These are phyloP conservation scores for Drosophila ironensis DNA, from an alignment of 1,140 invertebrate genomes.

Conservation along the genomic window DNA sequence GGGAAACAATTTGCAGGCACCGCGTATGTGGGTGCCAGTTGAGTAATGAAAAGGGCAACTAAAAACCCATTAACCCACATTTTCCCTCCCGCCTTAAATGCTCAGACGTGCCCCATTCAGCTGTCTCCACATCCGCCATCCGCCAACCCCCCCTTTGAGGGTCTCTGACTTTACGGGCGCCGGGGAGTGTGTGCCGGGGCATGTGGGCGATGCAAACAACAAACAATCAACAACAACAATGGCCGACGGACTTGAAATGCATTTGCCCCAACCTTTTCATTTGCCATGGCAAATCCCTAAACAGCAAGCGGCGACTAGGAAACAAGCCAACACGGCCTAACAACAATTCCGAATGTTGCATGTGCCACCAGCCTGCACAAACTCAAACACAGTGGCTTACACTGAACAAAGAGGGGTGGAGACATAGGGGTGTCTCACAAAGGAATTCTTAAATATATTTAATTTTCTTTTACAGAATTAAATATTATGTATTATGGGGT, in stretches of 20 bases:
- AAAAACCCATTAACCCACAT: constrained; percentile 79
- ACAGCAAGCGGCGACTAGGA: constrained; percentile 54
- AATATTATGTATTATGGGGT: no score
- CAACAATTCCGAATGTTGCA: constrained; percentile 65
- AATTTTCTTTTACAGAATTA: no score
- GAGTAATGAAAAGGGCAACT: constrained; percentile 71
- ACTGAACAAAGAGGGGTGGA: no score
- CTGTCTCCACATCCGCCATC: constrained; percentile 25
- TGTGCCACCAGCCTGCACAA: constrained; percentile 33
- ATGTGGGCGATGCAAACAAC: constrained; percentile 22
- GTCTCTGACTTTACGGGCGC: neutral
- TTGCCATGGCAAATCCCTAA: constrained; percentile 55
- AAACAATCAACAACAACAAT: constrained; percentile 39
- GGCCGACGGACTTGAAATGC: constrained; percentile 59
- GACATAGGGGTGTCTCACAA: no score
- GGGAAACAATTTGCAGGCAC: constrained; percentile 37
- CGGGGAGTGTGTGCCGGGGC: constrained; percentile 14
- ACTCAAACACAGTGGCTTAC: constrained; percentile 13
- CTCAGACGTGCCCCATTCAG: constrained; percentile 48
- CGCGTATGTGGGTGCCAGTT: constrained; percentile 22
- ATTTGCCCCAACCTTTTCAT: constrained; percentile 54
- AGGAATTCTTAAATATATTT: no score
- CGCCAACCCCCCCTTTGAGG: no score
- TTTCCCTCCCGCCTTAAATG: constrained; percentile 67
- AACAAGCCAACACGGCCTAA: constrained; percentile 61